Evolutionary conservation across 1,140 invertebrate species (phyloP), one percentile per base, ranked within the genome.

Genomic region (Drosophila erecta): DNA sequence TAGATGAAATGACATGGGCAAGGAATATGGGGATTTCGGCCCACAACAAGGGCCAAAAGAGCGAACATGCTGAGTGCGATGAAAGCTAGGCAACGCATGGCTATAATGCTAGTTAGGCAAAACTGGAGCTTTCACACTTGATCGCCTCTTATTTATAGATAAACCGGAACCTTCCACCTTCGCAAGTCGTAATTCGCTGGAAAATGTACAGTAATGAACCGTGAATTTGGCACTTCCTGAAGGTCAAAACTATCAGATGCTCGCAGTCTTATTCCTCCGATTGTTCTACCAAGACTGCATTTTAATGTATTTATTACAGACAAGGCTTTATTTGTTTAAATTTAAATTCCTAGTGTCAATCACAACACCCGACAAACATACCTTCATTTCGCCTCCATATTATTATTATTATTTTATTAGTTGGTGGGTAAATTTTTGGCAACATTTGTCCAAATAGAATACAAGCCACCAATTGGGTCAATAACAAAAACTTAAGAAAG

Each of bases 1-100:
- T 73, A 74, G 53, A 73, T 75, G 8, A 80, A 64, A 3, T 81
- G 51, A 49, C 90, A 92, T 8, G 65, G 49, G 35, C 90, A 92
- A 3, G 50, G 17, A 14, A 10, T 27, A 0, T 22, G 14, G 0
- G 40, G 14, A 11, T 56, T 24, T 4, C 55, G 55, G 12, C 61
- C 41, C 7, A 12, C 22, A 30, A 43, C 33, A 15, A 87, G n/a
- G 15, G 46, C 66, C 46, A 83, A 17, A 20, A 77, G 41, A 10
- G 64, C 76, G 12, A 70, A 8, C 41, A 87, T 64, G 41, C 64
- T 66, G 15, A 84, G 5, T 0, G 73, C 44, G 12, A 87, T 49
- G 20, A 89, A 14, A 17, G 67, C 67, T 27, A 77, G 30, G 35
- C 89, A 70, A 22, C 85, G 79, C 84, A 89, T 86, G 24, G 22